phyloP scores from a whole-genome alignment of 2,113 vertebrate genomes.

The Sinocyclocheilus anophthalmus region DNA sequence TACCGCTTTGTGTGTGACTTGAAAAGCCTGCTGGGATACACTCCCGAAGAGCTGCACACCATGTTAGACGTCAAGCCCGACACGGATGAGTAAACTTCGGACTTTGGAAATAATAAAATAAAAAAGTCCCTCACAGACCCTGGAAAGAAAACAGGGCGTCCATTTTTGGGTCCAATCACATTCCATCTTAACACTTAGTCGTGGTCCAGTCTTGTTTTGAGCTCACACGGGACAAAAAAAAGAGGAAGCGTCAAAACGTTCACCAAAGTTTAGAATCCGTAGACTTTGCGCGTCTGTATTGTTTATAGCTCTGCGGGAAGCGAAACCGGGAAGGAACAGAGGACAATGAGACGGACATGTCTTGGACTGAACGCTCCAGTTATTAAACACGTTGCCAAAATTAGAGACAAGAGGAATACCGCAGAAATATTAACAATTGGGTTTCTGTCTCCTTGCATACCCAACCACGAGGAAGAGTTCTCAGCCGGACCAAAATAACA shows the following conservation, averaged over 20 bases:
- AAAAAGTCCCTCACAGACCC: constrained; percentile 67
- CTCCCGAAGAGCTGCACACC: constrained; percentile 93
- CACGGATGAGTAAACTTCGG: constrained; percentile 85
- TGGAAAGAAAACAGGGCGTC: constrained; percentile 62
- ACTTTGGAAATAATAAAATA: constrained; percentile 69
- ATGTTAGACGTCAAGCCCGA: constrained; percentile 98
- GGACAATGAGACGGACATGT: constrained; percentile 27
- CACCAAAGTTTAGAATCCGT: constrained; percentile 70
- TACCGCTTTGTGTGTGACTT: constrained; percentile 99
- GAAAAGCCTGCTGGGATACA: constrained; percentile 96
- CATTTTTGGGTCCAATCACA: constrained; percentile 67
- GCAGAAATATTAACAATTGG: constrained; percentile 64
- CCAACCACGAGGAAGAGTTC: constrained; percentile 58
- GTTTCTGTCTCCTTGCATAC: constrained; percentile 57
- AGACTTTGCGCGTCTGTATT: constrained; percentile 36
- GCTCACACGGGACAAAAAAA: constrained; percentile 58
- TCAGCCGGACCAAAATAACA: constrained; percentile 68
- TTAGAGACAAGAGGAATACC: constrained; percentile 61
- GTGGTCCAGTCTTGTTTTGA: constrained; percentile 67
- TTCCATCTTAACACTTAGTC: constrained; percentile 67
- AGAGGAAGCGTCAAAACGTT: constrained; percentile 66
- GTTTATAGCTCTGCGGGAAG: constrained; percentile 48
- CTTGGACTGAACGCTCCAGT: constrained; percentile 59
- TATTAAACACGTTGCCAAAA: constrained; percentile 70
- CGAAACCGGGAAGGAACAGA: constrained; percentile 24